Percentiles rank a stretch among this genome's conserved stretches.
These are phyloP conservation scores for Planococcus citri DNA, from an alignment of 1,140 invertebrate species.

Conservation along the genomic window DNA sequence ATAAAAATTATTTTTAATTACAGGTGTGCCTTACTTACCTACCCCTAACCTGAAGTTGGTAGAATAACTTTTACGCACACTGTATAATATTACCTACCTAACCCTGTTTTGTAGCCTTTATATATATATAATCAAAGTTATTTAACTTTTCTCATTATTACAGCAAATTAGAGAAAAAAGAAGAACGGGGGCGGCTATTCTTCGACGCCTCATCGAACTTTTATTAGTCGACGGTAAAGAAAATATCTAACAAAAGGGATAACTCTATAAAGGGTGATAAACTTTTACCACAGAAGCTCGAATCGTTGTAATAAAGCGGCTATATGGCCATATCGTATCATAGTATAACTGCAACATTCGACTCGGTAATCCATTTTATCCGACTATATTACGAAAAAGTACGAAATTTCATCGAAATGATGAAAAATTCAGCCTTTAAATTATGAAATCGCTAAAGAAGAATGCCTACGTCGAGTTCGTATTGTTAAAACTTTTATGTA, in stretches of 20 bases:
- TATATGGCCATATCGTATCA: conserved; percentile 3
- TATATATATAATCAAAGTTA: conserved; percentile 8
- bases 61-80: background rate
- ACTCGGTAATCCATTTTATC: background rate
- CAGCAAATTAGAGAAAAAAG: conserved; percentile 9
- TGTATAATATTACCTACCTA: background rate
- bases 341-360: background rate
- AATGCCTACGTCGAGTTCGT: background rate
- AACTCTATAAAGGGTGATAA: conserved; percentile 8
- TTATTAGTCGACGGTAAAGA: conserved; percentile 11
- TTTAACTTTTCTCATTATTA: conserved; percentile 8
- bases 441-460: background rate
- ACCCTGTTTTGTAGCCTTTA: conserved; percentile 4
- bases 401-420: conserved; percentile 3
- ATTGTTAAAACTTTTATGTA: background rate
- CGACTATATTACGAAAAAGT: conserved; percentile 3
- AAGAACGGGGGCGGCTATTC: background rate
- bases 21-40: too few species aligned
- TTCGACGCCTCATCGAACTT: conserved; percentile 18
- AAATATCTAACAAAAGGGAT: conserved; percentile 18
- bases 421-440: background rate
- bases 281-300: conserved; percentile 13
- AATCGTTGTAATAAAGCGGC: background rate
- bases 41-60: background rate
- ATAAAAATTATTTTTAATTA: conserved; percentile 9